phyloP scores from a whole-genome alignment of 2,797 vertebrate species.

The Crocodylus rhombifer region DNA sequence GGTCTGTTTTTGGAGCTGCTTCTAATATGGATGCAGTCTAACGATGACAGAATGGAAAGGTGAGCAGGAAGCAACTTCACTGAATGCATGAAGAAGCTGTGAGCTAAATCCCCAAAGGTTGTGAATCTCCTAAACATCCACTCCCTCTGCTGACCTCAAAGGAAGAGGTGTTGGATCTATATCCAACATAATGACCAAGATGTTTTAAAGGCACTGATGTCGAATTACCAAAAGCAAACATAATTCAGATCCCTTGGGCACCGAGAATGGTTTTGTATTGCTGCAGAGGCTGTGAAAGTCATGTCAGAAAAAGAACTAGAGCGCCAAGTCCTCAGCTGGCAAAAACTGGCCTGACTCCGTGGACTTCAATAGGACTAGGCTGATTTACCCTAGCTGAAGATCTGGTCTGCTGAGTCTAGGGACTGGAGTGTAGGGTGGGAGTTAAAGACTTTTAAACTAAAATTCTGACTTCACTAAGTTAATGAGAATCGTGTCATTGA shows the following conservation, averaged over 20 bases:
- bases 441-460: not conserved
- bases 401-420: not conserved
- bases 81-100: conserved; percentile 40
- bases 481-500: not conserved
- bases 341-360: fast-evolving
- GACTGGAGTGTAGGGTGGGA: not conserved
- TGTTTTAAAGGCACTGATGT: not conserved
- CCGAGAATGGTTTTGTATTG: not conserved
- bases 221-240: not conserved
- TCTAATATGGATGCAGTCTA: conserved; percentile 41
- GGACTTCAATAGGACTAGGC: not conserved
- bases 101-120: conserved; percentile 22
- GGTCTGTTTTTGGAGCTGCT: conserved; percentile 18
- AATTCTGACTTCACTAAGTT: not conserved
- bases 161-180: not conserved
- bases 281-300: not conserved
- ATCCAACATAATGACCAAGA: not conserved
- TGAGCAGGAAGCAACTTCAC: conserved; percentile 66
- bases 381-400: not conserved
- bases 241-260: not conserved
- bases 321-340: not conserved
- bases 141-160: not conserved
- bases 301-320: not conserved
- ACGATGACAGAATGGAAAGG: conserved; percentile 60
- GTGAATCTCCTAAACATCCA: not conserved